Evolutionary conservation across 2,797 vertebrate species (phyloP).

Genomic region (Buphagus erythrorhynchus): DNA sequence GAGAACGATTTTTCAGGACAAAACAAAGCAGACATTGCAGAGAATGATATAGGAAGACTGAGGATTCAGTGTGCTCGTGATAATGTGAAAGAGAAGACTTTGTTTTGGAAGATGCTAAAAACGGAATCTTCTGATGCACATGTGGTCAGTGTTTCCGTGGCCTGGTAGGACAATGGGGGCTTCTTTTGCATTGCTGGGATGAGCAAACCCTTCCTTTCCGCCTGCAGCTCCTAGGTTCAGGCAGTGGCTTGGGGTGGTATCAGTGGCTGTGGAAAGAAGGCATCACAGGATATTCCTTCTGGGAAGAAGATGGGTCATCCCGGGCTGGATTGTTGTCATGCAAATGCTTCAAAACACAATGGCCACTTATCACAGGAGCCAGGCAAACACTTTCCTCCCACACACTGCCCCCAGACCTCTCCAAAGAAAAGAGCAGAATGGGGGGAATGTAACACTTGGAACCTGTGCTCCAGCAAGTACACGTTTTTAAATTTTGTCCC

Average conservation of each 20-base stretch:
- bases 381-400: constrained; percentile 10
- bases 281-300: constrained; percentile 46
- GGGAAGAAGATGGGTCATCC: constrained; percentile 46
- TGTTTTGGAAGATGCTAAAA: constrained; percentile 67
- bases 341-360: constrained; percentile 61
- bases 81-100: constrained; percentile 62
- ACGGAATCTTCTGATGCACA: constrained; percentile 66
- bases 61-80: constrained; percentile 49
- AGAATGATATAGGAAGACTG: constrained; percentile 60
- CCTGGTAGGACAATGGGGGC: constrained; percentile 57
- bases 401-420: background rate
- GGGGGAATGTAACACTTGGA: background rate
- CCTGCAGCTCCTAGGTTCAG: background rate
- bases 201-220: constrained; percentile 43
- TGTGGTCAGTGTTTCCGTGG: constrained; percentile 66
- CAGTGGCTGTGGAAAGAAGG: constrained; percentile 38
- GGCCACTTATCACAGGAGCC: constrained; percentile 28
- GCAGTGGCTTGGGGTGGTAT: background rate
- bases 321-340: constrained; percentile 58
- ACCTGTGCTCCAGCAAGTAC: background rate
- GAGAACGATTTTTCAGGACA: constrained; percentile 60
- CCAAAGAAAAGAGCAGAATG: background rate
- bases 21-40: constrained; percentile 68
- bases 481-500: background rate
- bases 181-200: constrained; percentile 33